These are phyloP conservation scores for Rhingia rostrata DNA, from an alignment of 2,888 invertebrate species.

Conservation along the genomic window DNA sequence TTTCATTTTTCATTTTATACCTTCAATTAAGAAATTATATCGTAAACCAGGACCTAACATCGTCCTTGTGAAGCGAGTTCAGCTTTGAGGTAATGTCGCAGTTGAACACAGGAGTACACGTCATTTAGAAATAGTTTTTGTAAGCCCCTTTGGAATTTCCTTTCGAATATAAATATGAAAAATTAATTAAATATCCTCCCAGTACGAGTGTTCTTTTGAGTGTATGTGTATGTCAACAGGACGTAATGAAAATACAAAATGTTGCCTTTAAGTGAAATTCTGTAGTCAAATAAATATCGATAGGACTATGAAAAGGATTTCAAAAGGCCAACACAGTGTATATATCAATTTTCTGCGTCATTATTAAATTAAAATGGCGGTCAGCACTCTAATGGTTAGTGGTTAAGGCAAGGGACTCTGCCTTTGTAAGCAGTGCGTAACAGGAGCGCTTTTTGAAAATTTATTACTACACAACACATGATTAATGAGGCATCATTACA, in stretches of 20 bases:
- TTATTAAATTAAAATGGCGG: constrained; percentile 35
- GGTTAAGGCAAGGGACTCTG: constrained; percentile 28
- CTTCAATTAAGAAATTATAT: no score
- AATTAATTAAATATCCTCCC: constrained; percentile 50
- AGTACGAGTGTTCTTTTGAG: background rate
- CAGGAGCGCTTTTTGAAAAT: constrained; percentile 19
- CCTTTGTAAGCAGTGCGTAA: constrained; percentile 10
- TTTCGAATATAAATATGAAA: constrained; percentile 54
- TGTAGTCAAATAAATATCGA: constrained; percentile 43
- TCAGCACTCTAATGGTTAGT: constrained; percentile 1
- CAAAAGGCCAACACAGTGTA: constrained; percentile 7
- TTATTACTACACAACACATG: constrained; percentile 54
- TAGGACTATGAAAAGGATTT: constrained; percentile 33
- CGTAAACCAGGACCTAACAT: no score
- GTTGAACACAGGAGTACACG: no score
- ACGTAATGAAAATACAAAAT: background rate
- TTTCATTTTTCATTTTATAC: no score
- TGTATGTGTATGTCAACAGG: background rate
- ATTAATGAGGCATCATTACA: constrained; percentile 59
- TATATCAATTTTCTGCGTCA: constrained; percentile 43
- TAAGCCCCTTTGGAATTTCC: no score
- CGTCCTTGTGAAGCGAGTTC: no score
- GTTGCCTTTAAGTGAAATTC: constrained; percentile 5
- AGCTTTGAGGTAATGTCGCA: no score
- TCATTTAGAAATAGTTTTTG: no score